These are phyloP conservation scores for Drosophila kambysellisi DNA, from an alignment of 2,888 invertebrate species.

Conservation along the genomic window DNA sequence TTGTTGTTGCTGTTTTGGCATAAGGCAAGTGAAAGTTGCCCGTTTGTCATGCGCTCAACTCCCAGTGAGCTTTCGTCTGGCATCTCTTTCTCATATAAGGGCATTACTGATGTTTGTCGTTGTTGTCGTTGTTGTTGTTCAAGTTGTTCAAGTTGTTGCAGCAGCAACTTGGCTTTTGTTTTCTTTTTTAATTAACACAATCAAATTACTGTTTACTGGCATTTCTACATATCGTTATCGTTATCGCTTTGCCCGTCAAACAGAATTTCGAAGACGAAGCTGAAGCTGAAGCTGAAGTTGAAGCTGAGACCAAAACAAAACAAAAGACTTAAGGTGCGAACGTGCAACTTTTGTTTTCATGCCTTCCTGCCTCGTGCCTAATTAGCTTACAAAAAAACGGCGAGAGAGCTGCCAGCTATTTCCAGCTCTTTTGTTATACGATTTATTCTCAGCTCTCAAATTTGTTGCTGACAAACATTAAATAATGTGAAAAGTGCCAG, in stretches of 20 bases:
- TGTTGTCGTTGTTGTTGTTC: slow-evolving; percentile 8
- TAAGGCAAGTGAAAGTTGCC: slow-evolving; percentile 83
- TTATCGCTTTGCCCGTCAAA: slow-evolving; percentile 36
- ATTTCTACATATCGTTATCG: slow-evolving; percentile 61
- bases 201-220: slow-evolving; percentile 66
- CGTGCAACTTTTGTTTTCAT: slow-evolving; percentile 69
- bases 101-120: slow-evolving; percentile 46
- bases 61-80: slow-evolving; percentile 63
- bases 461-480: slow-evolving; percentile 61
- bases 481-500: slow-evolving; percentile 75
- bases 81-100: slow-evolving; percentile 74
- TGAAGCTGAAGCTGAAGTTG: neutral
- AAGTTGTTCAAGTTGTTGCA: slow-evolving; percentile 24
- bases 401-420: slow-evolving; percentile 10
- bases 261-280: neutral
- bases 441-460: slow-evolving; percentile 39
- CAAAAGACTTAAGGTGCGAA: slow-evolving; percentile 64
- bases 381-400: slow-evolving; percentile 50
- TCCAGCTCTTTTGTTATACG: slow-evolving; percentile 41
- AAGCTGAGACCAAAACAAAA: slow-evolving; percentile 26
- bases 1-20: slow-evolving; percentile 63
- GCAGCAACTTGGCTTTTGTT: slow-evolving; percentile 62
- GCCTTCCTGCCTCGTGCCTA: slow-evolving; percentile 61
- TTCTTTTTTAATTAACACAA: slow-evolving; percentile 79
- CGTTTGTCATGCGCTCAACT: slow-evolving; percentile 49